Evolutionary conservation across 1,140 invertebrate genomes (phyloP), one percentile per base, ranked within the genome.

Genomic region (Akabosia matsudoensis): DNA sequence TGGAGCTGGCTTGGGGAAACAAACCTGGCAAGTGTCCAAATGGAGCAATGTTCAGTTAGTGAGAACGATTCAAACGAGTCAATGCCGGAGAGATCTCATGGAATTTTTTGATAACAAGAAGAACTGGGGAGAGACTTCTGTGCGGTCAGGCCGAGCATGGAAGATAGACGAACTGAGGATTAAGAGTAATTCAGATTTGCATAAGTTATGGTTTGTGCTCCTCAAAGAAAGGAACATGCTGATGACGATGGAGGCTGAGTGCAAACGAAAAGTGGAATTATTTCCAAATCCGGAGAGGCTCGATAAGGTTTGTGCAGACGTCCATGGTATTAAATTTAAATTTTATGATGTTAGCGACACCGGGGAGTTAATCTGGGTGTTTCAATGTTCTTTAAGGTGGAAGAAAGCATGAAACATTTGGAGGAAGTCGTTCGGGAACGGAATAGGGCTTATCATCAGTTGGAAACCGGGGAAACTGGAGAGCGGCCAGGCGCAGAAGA

Each of bases 201-300:
- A 99, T 83, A 98, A 99, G 88, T 86, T 99, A 74, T 99, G 97
- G 97, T 98, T 85, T 87, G 88, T 99, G 30, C 86, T 99, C 74
- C 85, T 98, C 28, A 99, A 99, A 87, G 97, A 99, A 86, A 87
- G 90, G 75, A 99, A 99, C 84, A 97, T 98, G 96, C 86, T 99
- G 4, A 84, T 97, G 67, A 99, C 97, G 22, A 97, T 99, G 97
- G 92, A 98, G 86, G 88, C 94, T 76, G 91, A 91, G 83, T 92
- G 89, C 82, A 91, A 91, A 70, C 83, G 88, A 76, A 86, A 91
- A 82, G 85, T 84, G 45, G 85, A 89, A 84, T 78, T 92, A n/a
- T 95, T 99, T 85, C 94, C 97, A 14, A 97, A 91, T 88, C 95
- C 96, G 31, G 97, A 99, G 86, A 88, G 97, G 83, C 88, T 98